phyloP scores from a whole-genome alignment of 2,797 vertebrate species.

The Chrysocyon brachyurus region DNA sequence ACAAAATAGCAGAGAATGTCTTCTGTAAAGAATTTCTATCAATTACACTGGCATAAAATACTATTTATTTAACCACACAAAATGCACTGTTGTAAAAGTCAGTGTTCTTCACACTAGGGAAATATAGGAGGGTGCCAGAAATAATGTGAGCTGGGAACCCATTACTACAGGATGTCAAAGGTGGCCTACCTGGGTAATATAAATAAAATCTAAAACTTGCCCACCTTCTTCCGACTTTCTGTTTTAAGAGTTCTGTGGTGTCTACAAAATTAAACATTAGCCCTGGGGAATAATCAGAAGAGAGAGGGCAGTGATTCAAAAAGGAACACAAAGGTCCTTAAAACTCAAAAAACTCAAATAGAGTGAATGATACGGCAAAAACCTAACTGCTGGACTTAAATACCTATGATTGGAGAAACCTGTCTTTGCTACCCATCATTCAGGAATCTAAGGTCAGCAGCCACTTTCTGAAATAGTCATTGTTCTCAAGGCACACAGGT shows the following conservation, averaged over 20 bases:
- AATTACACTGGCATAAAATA: neutral
- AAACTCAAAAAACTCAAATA: conserved; percentile 13
- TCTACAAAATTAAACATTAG: conserved; percentile 45
- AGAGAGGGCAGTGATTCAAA: neutral
- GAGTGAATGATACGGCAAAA: neutral
- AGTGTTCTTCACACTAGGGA: conserved; percentile 26
- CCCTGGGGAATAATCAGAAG: neutral
- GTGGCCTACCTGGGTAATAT: neutral
- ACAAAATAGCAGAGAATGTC: neutral
- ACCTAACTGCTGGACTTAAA: neutral
- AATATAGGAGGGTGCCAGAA: neutral
- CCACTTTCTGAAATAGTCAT: conserved; percentile 10
- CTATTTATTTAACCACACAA: conserved; percentile 1
- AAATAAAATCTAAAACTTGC: neutral
- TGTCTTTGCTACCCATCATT: neutral
- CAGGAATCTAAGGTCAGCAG: neutral
- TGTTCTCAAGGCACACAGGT: neutral
- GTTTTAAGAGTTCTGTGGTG: neutral
- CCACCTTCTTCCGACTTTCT: neutral
- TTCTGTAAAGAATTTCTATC: conserved; percentile 25
- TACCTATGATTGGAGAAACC: neutral
- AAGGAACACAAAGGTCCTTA: conserved; percentile 28
- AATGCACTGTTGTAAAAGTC: neutral
- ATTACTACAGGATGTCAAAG: neutral
- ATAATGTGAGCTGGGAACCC: neutral